Percentiles rank a stretch among this genome's conserved stretches.
These are phyloP conservation scores for Peromyscus leucopus DNA, from an alignment of 2,113 vertebrate species.

Conservation along the genomic window DNA sequence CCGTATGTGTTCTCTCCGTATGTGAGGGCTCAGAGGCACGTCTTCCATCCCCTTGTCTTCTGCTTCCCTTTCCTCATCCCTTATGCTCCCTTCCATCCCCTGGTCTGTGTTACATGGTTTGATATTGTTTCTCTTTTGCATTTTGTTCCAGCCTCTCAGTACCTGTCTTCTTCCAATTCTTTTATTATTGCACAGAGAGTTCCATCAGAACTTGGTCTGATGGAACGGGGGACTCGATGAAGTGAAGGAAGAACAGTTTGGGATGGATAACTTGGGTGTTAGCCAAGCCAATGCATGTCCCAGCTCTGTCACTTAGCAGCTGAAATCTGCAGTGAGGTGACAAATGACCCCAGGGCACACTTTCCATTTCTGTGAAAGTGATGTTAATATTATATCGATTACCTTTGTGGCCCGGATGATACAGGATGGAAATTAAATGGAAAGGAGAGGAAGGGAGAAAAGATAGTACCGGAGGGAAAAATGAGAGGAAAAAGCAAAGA, in stretches of 20 bases:
- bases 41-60: not conserved
- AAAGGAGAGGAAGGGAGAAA: not conserved
- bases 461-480: not conserved
- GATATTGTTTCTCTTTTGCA: not conserved
- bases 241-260: not conserved
- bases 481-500: not conserved
- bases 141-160: not conserved
- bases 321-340: not conserved
- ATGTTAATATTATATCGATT: not conserved
- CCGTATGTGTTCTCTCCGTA: not conserved
- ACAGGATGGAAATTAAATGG: not conserved
- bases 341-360: not conserved
- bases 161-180: not conserved
- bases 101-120: not conserved
- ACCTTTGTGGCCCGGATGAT: not conserved
- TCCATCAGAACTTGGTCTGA: not conserved
- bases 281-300: not conserved
- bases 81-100: not conserved
- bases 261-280: not conserved
- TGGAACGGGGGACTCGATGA: no score
- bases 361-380: not conserved
- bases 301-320: not conserved
- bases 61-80: not conserved
- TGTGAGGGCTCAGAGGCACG: rapidly evolving
- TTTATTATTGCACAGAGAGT: not conserved